Conservation (phyloP, 2,113 vertebrate genomes). For the Triplophysa dalaica region DNA sequence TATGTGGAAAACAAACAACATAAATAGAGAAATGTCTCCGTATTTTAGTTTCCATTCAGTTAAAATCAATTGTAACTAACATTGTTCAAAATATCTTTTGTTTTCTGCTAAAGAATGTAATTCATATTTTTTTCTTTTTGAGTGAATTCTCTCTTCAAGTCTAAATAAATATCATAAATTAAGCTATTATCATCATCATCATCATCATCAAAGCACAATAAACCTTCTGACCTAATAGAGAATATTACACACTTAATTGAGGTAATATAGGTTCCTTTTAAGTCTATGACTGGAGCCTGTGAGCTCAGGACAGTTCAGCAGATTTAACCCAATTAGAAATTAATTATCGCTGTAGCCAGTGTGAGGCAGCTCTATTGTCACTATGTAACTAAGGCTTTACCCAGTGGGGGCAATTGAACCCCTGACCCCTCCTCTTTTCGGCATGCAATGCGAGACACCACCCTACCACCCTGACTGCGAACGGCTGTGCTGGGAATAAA, state of each 20-base stretch:
- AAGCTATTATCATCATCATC: not conserved
- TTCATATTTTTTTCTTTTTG: no score
- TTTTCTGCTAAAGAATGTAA: no score
- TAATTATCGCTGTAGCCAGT: slow-evolving; percentile 53
- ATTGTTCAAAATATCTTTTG: no score
- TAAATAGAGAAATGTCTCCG: no score
- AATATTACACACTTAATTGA: slow-evolving; percentile 16
- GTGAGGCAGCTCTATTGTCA: slow-evolving; percentile 43
- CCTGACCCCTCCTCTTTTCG: slow-evolving; percentile 60
- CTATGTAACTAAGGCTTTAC: slow-evolving; percentile 55
- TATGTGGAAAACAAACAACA: no score
- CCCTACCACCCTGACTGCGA: slow-evolving; percentile 62
- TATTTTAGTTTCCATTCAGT: no score
- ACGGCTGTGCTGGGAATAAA: slow-evolving; percentile 70
- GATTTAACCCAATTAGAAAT: slow-evolving; percentile 62
- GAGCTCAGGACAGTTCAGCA: slow-evolving; percentile 44
- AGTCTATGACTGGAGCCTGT: slow-evolving; percentile 22
- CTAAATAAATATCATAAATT: no score
- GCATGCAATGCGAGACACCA: slow-evolving; percentile 65
- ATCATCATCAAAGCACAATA: not conserved
- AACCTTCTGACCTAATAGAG: not conserved
- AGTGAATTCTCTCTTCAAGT: no score
- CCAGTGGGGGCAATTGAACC: slow-evolving; percentile 70
- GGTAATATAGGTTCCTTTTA: slow-evolving; percentile 1
- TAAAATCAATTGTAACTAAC: no score